Conservation (phyloP, 2,797 vertebrate genomes). For the Chaenodraco wilsoni region DNA sequence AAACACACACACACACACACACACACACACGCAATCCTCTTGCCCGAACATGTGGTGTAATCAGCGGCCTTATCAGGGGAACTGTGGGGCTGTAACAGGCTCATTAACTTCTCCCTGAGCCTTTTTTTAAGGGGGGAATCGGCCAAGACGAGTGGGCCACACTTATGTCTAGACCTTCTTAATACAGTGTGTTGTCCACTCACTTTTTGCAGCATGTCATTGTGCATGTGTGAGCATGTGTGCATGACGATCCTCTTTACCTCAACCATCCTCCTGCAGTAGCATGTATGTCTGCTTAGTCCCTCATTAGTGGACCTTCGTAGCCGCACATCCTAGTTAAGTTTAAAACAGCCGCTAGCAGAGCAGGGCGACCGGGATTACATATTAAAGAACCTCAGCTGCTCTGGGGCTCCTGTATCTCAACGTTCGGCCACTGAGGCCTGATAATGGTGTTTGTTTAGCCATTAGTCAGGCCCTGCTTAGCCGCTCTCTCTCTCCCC, state of each 20-base stretch:
- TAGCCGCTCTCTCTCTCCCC: conserved; percentile 66
- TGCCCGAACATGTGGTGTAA: conserved; percentile 68
- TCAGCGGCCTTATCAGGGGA: conserved; percentile 69
- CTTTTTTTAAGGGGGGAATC: conserved; percentile 65
- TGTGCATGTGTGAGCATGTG: conserved; percentile 37
- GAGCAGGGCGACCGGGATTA: conserved; percentile 73
- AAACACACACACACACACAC: conserved; percentile 23
- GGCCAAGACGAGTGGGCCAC: conserved; percentile 58
- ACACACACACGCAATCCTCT: conserved; percentile 31
- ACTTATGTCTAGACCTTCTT: conserved; percentile 37
- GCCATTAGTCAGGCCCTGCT: conserved; percentile 82
- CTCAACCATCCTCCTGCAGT: conserved; percentile 28
- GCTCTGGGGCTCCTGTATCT: conserved; percentile 72
- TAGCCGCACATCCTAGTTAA: conserved; percentile 27
- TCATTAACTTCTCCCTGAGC: conserved; percentile 75
- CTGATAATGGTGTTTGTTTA: conserved; percentile 86
- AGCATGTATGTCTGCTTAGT: conserved; percentile 45
- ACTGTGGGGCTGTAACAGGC: conserved; percentile 65
- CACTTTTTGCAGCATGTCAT: conserved; percentile 37
- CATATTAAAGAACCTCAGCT: conserved; percentile 77
- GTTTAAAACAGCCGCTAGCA: conserved; percentile 51
- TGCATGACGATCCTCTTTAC: conserved; percentile 29
- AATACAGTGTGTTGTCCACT: conserved; percentile 40
- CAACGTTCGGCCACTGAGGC: conserved; percentile 68
- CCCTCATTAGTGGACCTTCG: conserved; percentile 65